phyloP scores from a whole-genome alignment of 2,888 invertebrate species.

The Lucinisca nassula region DNA sequence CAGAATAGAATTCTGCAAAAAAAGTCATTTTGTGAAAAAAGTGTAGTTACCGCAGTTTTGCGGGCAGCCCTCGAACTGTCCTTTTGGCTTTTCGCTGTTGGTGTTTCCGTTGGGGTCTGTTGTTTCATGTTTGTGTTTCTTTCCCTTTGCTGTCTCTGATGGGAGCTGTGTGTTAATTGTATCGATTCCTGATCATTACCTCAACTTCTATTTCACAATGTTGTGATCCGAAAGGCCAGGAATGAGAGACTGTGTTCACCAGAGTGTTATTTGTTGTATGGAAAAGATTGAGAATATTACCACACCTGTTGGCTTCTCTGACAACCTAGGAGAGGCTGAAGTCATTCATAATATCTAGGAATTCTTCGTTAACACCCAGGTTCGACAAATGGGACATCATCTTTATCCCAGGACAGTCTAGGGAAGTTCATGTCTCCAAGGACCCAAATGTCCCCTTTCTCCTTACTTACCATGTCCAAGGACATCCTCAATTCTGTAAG shows the following conservation, averaged over 20 bases:
- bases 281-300: neutral
- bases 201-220: neutral
- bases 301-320: neutral
- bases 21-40: too few relatives aligned
- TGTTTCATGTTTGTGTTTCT: too few relatives aligned
- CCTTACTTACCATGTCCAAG: constrained; percentile 10
- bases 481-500: neutral
- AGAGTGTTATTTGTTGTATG: constrained; percentile 6
- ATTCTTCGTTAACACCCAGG: neutral
- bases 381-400: neutral
- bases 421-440: constrained; percentile 14
- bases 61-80: too few relatives aligned
- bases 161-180: too few relatives aligned
- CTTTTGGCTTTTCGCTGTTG: too few relatives aligned
- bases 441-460: neutral
- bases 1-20: too few relatives aligned
- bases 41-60: too few relatives aligned
- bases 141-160: too few relatives aligned
- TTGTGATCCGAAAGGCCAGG: constrained; percentile 23
- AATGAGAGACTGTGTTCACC: neutral
- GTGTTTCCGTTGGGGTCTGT: too few relatives aligned
- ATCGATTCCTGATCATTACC: too few relatives aligned
- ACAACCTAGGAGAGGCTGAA: neutral
- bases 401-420: constrained; percentile 16
- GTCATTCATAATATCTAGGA: neutral